Conservation (phyloP, 2,113 vertebrate genomes). For the Triplophysa tibetana region DNA sequence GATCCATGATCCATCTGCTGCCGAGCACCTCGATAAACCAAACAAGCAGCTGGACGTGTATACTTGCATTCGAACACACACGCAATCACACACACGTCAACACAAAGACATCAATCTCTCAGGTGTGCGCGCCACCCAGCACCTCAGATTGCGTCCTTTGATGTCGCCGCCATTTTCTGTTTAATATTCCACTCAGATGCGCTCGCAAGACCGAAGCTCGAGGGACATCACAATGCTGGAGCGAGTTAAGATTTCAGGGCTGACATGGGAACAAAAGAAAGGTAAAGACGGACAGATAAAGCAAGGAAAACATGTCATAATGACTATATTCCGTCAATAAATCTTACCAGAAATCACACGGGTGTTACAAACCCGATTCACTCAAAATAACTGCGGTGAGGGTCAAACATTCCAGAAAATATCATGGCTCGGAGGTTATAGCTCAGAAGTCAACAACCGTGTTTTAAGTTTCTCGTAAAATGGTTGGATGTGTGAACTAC, state of each 20-base stretch:
- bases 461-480: neutral
- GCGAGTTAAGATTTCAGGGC: slow-evolving; percentile 50
- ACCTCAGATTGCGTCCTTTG: slow-evolving; percentile 35
- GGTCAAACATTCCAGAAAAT: neutral
- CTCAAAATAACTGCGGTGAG: neutral
- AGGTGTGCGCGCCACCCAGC: slow-evolving; percentile 4
- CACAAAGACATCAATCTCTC: slow-evolving; percentile 24
- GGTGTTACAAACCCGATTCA: neutral
- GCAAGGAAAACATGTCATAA: neutral
- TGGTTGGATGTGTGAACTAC: too few species aligned
- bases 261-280: slow-evolving; percentile 3
- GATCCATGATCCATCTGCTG: slow-evolving; percentile 2
- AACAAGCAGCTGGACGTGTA: slow-evolving; percentile 1
- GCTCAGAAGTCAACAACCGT: too few species aligned
- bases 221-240: slow-evolving; percentile 53
- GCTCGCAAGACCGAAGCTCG: slow-evolving; percentile 46
- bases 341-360: neutral
- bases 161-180: slow-evolving; percentile 36
- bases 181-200: slow-evolving; percentile 51
- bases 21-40: slow-evolving; percentile 11
- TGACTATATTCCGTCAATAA: neutral
- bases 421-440: neutral
- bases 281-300: slow-evolving; percentile 25
- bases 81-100: slow-evolving; percentile 9
- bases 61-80: slow-evolving; percentile 20